Conservation (phyloP, 1,140 invertebrate species). For the Andrena cerasifolii region DNA sequence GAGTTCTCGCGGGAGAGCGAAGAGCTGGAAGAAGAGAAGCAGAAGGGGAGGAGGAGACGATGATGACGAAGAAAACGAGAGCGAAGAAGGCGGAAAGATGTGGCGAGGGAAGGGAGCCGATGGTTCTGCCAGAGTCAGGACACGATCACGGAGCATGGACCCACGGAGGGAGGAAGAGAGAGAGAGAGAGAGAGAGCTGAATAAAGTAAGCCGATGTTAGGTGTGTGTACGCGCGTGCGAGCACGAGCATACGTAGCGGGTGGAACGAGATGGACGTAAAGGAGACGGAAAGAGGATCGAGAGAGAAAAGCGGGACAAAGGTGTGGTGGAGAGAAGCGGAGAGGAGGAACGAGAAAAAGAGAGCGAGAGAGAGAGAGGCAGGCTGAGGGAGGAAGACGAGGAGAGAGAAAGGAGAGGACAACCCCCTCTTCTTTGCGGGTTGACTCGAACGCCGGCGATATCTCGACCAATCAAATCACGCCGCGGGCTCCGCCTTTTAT, state of each 20-base stretch:
- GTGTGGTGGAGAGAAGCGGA: slow-evolving; percentile 40
- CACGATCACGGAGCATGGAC: slow-evolving; percentile 72
- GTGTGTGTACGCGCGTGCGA: not conserved
- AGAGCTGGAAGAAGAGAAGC: slow-evolving; percentile 43
- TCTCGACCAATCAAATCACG: slow-evolving; percentile 83
- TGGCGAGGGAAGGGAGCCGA: slow-evolving; percentile 33
- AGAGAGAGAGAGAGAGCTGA: slow-evolving; percentile 43
- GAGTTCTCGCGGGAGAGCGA: slow-evolving; percentile 41
- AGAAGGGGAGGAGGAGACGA: not conserved
- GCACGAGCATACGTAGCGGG: slow-evolving; percentile 11
- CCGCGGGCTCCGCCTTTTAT: slow-evolving; percentile 82
- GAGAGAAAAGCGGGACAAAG: slow-evolving; percentile 46
- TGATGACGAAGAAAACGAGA: slow-evolving; percentile 28
- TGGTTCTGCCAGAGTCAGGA: slow-evolving; percentile 69
- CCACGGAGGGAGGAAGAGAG: slow-evolving; percentile 48
- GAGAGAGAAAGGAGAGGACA: slow-evolving; percentile 72
- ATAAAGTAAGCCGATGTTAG: slow-evolving; percentile 57
- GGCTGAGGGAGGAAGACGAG: slow-evolving; percentile 46
- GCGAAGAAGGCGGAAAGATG: slow-evolving; percentile 23
- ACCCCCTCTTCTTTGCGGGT: slow-evolving; percentile 75
- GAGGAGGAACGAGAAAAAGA: slow-evolving; percentile 43
- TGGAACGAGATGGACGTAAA: slow-evolving; percentile 53
- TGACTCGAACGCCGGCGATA: slow-evolving; percentile 82
- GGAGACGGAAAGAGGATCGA: slow-evolving; percentile 52
- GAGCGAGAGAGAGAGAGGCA: slow-evolving; percentile 23